Conservation (phyloP, 2,797 vertebrate species). For the Sebastes matsubarae region DNA sequence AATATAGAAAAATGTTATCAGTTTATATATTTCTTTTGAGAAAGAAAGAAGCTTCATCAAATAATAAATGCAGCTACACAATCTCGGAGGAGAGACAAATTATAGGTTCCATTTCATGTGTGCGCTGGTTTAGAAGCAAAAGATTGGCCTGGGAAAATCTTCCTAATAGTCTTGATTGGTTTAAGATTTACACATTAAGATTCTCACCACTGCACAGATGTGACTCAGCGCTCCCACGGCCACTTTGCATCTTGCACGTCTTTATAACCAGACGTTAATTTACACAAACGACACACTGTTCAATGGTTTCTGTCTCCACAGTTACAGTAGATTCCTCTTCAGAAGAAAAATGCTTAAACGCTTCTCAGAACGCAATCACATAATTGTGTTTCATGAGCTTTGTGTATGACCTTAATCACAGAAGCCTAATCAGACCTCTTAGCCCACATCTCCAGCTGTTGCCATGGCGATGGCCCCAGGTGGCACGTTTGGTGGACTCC, state of each 20-base stretch:
- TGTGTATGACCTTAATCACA: conserved; percentile 26
- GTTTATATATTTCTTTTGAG: neutral
- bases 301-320: neutral
- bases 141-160: neutral
- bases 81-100: neutral
- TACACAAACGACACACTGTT: neutral
- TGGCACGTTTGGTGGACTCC: conserved; percentile 16
- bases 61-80: neutral
- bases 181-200: neutral
- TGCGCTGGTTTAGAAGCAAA: neutral
- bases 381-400: conserved; percentile 10
- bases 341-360: neutral
- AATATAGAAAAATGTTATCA: too few relatives aligned
- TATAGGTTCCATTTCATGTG: neutral
- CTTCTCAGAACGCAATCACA: neutral
- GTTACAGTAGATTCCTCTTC: neutral
- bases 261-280: neutral
- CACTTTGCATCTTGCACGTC: neutral
- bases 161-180: neutral
- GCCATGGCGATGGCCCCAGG: conserved; percentile 52
- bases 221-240: neutral
- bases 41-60: neutral
- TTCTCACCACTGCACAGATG: neutral
- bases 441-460: conserved; percentile 43
- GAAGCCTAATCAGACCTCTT: conserved; percentile 24